These are phyloP conservation scores for Coenonympha arcania DNA, from an alignment of 2,888 invertebrate genomes.

Conservation along the genomic window DNA sequence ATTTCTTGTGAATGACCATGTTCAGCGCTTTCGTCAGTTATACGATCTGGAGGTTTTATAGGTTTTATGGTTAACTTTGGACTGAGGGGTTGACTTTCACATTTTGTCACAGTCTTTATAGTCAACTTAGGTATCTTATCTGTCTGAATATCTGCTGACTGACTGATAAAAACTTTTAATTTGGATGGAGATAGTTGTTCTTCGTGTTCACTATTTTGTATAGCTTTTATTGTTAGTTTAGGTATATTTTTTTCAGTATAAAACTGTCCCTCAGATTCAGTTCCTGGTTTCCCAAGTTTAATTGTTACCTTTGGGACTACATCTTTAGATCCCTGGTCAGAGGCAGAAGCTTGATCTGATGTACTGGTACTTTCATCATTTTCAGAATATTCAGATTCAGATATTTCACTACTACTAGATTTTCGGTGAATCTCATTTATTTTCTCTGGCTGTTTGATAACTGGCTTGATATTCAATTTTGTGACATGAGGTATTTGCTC, in stretches of 20 bases:
- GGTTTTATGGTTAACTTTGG: constrained; percentile 71
- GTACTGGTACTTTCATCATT: constrained; percentile 71
- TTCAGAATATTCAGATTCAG: constrained; percentile 71
- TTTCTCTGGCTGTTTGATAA: constrained; percentile 62
- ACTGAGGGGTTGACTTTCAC: constrained; percentile 57
- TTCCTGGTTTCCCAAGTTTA: constrained; percentile 63
- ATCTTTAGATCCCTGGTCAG: constrained; percentile 56
- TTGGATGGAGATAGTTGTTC: constrained; percentile 52
- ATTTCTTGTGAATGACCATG: constrained; percentile 31
- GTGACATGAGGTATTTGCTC: constrained; percentile 57
- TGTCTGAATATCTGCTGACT: constrained; percentile 49
- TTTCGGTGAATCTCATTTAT: constrained; percentile 65
- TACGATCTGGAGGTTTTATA: constrained; percentile 51
- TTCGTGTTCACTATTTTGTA: constrained; percentile 52
- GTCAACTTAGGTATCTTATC: constrained; percentile 66
- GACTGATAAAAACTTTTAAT: constrained; percentile 58
- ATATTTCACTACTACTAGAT: constrained; percentile 70
- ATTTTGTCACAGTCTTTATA: constrained; percentile 58
- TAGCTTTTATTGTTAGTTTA: constrained; percentile 61
- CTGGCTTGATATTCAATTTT: constrained; percentile 69
- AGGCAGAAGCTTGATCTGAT: constrained; percentile 59
- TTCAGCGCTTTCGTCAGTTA: constrained; percentile 38
- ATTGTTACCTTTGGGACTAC: constrained; percentile 67
- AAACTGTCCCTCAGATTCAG: constrained; percentile 61
- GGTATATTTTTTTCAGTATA: constrained; percentile 65